These are phyloP conservation scores for Harpagus bidentatus DNA, from an alignment of 2,113 vertebrate genomes.

Conservation along the genomic window DNA sequence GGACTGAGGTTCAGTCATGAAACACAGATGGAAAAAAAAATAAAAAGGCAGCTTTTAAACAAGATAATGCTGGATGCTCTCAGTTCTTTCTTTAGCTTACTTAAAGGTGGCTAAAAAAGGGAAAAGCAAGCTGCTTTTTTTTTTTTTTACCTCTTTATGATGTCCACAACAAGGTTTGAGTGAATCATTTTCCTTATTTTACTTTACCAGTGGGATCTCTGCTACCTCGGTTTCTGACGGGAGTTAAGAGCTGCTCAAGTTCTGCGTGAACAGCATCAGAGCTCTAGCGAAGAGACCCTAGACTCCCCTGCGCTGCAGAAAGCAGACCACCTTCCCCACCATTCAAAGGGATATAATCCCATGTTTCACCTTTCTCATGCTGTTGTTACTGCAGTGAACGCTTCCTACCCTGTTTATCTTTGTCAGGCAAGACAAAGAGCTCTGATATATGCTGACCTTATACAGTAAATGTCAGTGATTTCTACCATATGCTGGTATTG, in stretches of 20 bases:
- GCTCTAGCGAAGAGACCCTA: background rate
- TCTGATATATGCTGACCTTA: background rate
- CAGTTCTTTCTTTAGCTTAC: background rate
- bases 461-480: background rate
- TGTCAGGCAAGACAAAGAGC: background rate
- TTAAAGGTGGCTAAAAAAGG: background rate
- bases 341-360: background rate
- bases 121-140: background rate
- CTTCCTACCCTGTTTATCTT: background rate
- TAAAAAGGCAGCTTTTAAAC: background rate
- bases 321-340: background rate
- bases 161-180: background rate
- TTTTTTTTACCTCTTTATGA: background rate
- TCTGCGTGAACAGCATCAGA: background rate
- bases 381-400: background rate
- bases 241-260: background rate
- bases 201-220: background rate
- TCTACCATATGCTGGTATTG: rapidly evolving
- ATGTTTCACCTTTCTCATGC: background rate
- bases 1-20: background rate
- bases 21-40: background rate
- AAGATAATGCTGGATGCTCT: background rate
- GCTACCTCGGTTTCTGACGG: background rate
- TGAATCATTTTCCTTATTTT: background rate
- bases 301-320: background rate